Evolutionary conservation across 1,140 invertebrate genomes (phyloP).

Genomic region (Schmidtea mediterranea): DNA sequence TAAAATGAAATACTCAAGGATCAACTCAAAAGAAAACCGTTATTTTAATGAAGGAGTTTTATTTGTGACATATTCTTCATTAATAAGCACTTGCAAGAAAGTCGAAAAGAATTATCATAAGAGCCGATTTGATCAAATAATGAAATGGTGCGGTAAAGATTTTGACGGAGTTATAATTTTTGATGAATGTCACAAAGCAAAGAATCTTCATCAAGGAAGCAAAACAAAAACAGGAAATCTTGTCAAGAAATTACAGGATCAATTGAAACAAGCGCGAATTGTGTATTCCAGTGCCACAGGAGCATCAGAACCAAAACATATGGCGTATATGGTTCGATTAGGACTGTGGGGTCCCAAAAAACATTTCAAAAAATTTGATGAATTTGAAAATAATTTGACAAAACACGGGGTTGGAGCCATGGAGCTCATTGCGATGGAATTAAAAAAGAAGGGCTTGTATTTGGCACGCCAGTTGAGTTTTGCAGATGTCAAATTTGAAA

Average conservation of each 20-base stretch:
- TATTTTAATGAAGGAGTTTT: constrained; percentile 83
- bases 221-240: constrained; percentile 57
- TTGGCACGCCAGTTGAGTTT: constrained; percentile 92
- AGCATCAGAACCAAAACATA: constrained; percentile 83
- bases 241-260: constrained; percentile 76
- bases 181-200: constrained; percentile 96
- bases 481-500: constrained; percentile 67
- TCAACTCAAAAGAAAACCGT: constrained; percentile 34
- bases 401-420: constrained; percentile 89
- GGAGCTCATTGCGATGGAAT: constrained; percentile 99
- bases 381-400: constrained; percentile 84
- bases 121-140: constrained; percentile 65
- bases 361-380: constrained; percentile 66
- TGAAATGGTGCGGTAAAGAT: constrained; percentile 87
- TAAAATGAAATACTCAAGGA: constrained; percentile 34
- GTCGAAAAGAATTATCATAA: constrained; percentile 63
- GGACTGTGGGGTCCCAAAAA: constrained; percentile 91
- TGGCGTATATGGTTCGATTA: constrained; percentile 95
- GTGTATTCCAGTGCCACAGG: constrained; percentile 92
- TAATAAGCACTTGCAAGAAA: constrained; percentile 71
- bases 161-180: constrained; percentile 79
- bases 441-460: constrained; percentile 93
- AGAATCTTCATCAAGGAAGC: constrained; percentile 93
- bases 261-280: constrained; percentile 66
- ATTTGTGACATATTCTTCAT: constrained; percentile 83